Base-by-base conservation (phyloP, 2,113 vertebrate species). In the Nothoprocta perdicaria region DNA sequence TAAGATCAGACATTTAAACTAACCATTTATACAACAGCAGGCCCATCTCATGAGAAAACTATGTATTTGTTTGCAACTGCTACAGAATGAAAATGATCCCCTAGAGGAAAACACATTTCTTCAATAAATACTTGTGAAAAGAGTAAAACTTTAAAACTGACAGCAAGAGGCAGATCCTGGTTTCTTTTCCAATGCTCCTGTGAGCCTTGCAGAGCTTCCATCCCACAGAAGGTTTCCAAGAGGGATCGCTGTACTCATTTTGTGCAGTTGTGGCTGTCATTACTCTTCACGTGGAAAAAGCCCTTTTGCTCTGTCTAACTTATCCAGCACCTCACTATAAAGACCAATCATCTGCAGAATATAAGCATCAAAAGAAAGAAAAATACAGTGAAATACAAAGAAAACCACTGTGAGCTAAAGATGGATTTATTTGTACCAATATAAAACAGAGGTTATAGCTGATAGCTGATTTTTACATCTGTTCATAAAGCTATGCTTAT, bases 291-390 rank as follows among this genome's bases (percentile, higher is more conserved):
- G 96, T 69, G 91, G 87, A 76, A 92, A 48, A 65, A 93, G 97
- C 45, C 63, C 94, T 94, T 97, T 97, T 13, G 96, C 97, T 97
- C 96, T 98, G 94, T 98, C 97, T 93, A 99, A 10, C 89, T 96
- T 96, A 91, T 98, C 97, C 96, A 98, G 91, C 81, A 99, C 96
- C 82, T 98, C 97, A 57, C 96, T 90, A 89, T 99, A 98, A 41
- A 98, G 97, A 71, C 92, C 77, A 38, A 97, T 95, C 97, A 99
- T 98, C 99, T 99, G 96, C 53, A 94, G 89, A 89, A 96, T 12
- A 94, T 2, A 94, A 93, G 4, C 82, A 88, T 21, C 83, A 69
- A 74, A 1, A 90, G 15, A 41, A 45, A 57, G 13, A 55, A 62
- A n/a, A 7, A 29, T 55, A 48, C 7, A 48, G 22, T 48, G 24